phyloP scores from a whole-genome alignment of 2,797 vertebrate genomes.

The Craterocephalus amniculus region DNA sequence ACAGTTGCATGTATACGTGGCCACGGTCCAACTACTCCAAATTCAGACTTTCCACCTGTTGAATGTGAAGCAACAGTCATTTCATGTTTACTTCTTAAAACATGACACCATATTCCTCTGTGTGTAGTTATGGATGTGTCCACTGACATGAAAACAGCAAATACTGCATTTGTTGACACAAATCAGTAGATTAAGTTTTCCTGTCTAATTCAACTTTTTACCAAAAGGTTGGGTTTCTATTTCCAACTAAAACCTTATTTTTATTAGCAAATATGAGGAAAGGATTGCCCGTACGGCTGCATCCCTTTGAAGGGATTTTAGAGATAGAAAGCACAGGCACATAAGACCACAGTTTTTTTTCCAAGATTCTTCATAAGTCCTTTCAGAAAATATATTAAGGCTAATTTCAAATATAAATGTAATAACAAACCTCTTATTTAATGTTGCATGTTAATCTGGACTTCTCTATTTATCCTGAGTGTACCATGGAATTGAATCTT shows the following conservation, averaged over 20 bases:
- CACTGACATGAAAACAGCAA: not conserved
- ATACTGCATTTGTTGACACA: not conserved
- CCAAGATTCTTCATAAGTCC: not conserved
- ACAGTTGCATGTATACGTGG: not conserved
- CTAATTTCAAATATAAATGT: no score
- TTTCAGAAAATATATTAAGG: no score
- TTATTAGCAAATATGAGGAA: not conserved
- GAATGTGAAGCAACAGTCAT: not conserved
- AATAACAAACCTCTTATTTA: no score
- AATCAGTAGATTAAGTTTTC: no score
- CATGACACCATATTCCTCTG: not conserved
- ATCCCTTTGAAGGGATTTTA: not conserved
- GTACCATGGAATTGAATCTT: constrained; percentile 10
- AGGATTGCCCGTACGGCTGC: not conserved
- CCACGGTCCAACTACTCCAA: not conserved
- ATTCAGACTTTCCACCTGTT: not conserved
- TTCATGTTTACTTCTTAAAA: not conserved
- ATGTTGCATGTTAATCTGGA: not conserved
- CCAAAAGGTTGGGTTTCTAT: not conserved
- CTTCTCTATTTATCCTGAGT: constrained; percentile 31
- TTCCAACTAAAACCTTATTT: not conserved
- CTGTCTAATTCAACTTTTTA: not conserved
- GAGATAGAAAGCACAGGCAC: not conserved
- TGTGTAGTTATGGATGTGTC: not conserved
- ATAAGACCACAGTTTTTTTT: not conserved